phyloP scores from a whole-genome alignment of 2,113 vertebrate species.

The Onychorhynchus coronatus region DNA sequence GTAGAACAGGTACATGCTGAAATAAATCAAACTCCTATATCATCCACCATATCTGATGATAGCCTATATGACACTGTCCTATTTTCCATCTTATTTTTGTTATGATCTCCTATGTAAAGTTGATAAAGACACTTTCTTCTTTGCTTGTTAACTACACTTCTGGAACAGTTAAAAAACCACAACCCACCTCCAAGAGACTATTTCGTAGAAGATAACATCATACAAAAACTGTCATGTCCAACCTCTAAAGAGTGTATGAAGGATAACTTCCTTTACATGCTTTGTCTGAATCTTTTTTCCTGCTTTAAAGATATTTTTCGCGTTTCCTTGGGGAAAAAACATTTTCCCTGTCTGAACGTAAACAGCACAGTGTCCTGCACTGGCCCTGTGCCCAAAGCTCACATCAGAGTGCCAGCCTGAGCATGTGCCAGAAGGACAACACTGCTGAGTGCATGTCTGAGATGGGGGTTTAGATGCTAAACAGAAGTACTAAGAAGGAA shows the following conservation, averaged over 20 bases:
- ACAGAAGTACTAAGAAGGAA: neutral
- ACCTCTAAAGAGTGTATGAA: neutral
- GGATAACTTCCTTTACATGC: neutral
- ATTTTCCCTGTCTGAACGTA: neutral
- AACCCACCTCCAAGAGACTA: neutral
- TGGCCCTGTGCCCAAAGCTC: neutral
- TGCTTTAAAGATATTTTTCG: neutral
- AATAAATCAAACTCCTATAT: neutral
- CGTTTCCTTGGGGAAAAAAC: neutral
- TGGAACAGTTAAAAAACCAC: neutral
- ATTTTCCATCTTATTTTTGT: neutral
- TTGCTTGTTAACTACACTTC: neutral
- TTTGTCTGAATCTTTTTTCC: neutral
- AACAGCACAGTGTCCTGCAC: neutral
- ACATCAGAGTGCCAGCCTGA: neutral
- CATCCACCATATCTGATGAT: neutral
- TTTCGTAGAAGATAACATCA: neutral
- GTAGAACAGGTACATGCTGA: neutral
- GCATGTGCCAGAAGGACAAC: neutral
- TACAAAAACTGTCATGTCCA: neutral
- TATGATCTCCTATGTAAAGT: neutral
- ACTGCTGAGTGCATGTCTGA: rapidly evolving
- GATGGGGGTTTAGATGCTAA: neutral
- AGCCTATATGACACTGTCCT: neutral
- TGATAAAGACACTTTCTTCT: neutral